Conservation (phyloP, 1,140 invertebrate genomes). For the Varroa destructor region DNA sequence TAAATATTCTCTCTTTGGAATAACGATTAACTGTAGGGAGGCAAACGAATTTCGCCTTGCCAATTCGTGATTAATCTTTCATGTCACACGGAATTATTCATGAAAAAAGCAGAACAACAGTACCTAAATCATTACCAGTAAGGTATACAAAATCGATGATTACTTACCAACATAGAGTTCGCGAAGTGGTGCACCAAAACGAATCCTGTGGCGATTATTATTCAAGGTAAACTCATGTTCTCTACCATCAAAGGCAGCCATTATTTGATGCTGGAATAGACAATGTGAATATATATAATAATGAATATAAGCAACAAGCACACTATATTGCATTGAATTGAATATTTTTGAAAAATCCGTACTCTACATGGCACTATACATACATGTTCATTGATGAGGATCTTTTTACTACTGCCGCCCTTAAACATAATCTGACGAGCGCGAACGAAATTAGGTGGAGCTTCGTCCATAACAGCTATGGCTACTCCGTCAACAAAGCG, state of each 20-base stretch:
- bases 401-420: conserved; percentile 4
- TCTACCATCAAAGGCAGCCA: conserved; percentile 10
- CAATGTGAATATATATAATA: no score
- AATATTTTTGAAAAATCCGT: no score
- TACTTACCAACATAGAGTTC: conserved; percentile 23
- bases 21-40: no score
- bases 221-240: conserved; percentile 20
- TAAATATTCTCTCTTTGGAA: no score
- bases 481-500: conserved; percentile 20
- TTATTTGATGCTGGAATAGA: background rate
- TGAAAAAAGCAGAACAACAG: background rate
- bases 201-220: conserved; percentile 9
- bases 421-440: conserved; percentile 23
- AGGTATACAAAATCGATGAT: background rate
- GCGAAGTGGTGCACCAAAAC: conserved; percentile 9
- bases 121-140: background rate
- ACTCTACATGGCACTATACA: background rate
- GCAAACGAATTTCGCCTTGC: no score
- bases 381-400: conserved; percentile 24
- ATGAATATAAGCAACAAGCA: no score
- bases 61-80: no score
- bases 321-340: no score
- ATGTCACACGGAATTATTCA: no score
- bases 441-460: conserved; percentile 16
- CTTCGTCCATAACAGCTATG: conserved; percentile 8